phyloP scores from a whole-genome alignment of 2,797 vertebrate species.

The Todus mexicanus region DNA sequence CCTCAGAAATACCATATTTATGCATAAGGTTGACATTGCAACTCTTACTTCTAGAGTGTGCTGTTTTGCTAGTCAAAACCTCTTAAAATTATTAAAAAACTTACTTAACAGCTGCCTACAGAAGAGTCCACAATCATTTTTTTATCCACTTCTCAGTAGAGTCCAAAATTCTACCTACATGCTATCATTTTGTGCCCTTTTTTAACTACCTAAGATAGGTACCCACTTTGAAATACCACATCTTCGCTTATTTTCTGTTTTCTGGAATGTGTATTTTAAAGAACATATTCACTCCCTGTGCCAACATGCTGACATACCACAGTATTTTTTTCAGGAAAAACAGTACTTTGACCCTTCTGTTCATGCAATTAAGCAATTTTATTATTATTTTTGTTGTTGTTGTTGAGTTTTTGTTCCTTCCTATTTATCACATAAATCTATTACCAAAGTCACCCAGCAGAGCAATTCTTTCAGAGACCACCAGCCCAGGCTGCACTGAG shows the following conservation, averaged over 20 bases:
- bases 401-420: background rate
- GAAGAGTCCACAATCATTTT: background rate
- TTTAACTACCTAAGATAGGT: background rate
- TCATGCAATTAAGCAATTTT: conserved; percentile 16
- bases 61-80: background rate
- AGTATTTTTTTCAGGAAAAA: background rate
- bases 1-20: background rate
- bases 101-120: background rate
- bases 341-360: background rate
- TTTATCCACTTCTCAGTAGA: background rate
- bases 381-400: no score
- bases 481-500: background rate
- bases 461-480: background rate
- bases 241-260: background rate
- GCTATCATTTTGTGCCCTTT: background rate
- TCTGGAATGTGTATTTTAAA: background rate
- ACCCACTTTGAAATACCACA: background rate
- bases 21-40: background rate
- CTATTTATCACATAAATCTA: background rate
- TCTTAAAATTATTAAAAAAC: background rate
- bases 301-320: background rate
- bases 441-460: background rate
- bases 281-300: background rate
- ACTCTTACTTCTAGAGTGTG: background rate
- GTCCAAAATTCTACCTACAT: background rate